phyloP scores from a whole-genome alignment of 2,113 vertebrate genomes.

The Nycticryphes semicollaris region DNA sequence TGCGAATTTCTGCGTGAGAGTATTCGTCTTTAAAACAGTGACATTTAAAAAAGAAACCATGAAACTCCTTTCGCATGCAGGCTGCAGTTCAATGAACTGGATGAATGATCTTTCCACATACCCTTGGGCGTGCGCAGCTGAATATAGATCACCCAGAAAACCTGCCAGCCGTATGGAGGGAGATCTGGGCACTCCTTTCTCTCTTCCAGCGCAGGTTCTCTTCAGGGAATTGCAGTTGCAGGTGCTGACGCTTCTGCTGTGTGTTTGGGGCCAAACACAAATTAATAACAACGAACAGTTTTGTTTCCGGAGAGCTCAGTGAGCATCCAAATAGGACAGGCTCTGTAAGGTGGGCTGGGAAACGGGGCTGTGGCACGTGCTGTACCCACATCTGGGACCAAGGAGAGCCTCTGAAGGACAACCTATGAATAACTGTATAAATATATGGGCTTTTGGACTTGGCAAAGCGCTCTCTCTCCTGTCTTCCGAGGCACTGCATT shows the following conservation, averaged over 20 bases:
- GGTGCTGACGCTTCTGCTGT: background rate
- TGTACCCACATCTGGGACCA: background rate
- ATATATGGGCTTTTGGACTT: background rate
- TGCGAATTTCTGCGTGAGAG: background rate
- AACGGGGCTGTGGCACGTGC: background rate
- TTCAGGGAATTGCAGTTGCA: background rate
- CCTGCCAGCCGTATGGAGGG: background rate
- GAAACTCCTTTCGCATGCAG: background rate
- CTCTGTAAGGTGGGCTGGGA: background rate
- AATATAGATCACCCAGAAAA: conserved; percentile 45
- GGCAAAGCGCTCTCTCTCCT: background rate
- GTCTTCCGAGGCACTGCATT: background rate
- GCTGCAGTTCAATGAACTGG: conserved; percentile 53
- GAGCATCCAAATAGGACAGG: background rate
- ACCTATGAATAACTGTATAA: background rate
- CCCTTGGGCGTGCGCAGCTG: conserved; percentile 23
- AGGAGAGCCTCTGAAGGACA: background rate
- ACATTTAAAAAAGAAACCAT: conserved; percentile 7
- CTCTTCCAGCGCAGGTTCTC: background rate
- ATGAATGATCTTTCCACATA: conserved; percentile 51
- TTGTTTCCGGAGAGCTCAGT: background rate
- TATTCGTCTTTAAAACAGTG: conserved; percentile 23
- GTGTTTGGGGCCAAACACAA: background rate
- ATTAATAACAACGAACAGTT: background rate
- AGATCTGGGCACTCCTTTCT: background rate